Percentiles rank a stretch among this genome's conserved stretches.
These are phyloP conservation scores for Catajapyx aquilonaris DNA, from an alignment of 1,140 invertebrate genomes.

Conservation along the genomic window DNA sequence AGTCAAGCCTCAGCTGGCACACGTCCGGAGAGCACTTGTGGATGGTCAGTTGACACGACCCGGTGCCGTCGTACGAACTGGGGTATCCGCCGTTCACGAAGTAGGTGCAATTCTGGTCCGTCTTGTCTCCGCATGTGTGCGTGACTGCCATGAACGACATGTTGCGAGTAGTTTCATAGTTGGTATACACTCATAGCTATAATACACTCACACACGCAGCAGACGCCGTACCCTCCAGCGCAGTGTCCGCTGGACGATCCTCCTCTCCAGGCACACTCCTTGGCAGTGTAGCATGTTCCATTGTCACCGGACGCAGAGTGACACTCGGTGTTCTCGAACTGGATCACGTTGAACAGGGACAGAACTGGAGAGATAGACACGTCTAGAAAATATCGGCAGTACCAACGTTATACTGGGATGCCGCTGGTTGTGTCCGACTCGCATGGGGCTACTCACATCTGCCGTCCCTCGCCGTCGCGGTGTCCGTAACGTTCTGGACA, in stretches of 20 bases:
- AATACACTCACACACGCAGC: slow-evolving; percentile 45
- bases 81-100: slow-evolving; percentile 65
- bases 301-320: slow-evolving; percentile 43
- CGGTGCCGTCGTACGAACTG: slow-evolving; percentile 43
- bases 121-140: slow-evolving; percentile 47
- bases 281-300: slow-evolving; percentile 45
- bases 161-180: too few relatives aligned
- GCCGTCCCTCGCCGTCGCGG: too few relatives aligned
- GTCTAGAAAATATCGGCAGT: too few relatives aligned
- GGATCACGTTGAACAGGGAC: slow-evolving; percentile 49
- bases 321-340: slow-evolving; percentile 44
- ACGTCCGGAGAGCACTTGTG: slow-evolving; percentile 49
- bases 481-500: too few relatives aligned
- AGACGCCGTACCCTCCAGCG: slow-evolving; percentile 48
- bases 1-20: slow-evolving; percentile 66
- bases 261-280: slow-evolving; percentile 40
- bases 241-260: slow-evolving; percentile 49
- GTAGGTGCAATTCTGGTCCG: slow-evolving; percentile 56
- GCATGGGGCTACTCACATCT: too few relatives aligned
- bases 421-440: too few relatives aligned
- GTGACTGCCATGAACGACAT: too few relatives aligned
- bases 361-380: slow-evolving; percentile 43
- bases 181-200: too few relatives aligned
- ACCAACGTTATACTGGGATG: too few relatives aligned
- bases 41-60: slow-evolving; percentile 60